phyloP scores from a whole-genome alignment of 1,140 invertebrate genomes.

The Charaxes varanes region DNA sequence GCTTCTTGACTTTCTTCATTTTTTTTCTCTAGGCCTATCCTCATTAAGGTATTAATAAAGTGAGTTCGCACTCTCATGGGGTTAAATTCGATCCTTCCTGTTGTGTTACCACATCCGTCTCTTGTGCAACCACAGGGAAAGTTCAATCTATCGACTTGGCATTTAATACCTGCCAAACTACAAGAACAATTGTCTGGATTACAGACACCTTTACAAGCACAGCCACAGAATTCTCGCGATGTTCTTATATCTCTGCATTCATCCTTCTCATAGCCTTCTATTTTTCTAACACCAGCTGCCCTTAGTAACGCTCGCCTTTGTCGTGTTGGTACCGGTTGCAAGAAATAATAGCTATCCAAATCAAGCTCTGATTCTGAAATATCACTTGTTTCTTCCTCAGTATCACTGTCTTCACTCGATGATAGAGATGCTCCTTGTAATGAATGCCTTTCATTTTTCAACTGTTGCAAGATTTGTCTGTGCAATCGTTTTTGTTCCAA shows the following conservation, averaged over 20 bases:
- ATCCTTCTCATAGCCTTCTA: slow-evolving; percentile 95
- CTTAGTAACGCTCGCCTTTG: slow-evolving; percentile 90
- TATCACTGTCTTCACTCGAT: slow-evolving; percentile 85
- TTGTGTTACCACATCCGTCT: slow-evolving; percentile 94
- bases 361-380: slow-evolving; percentile 89
- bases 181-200: slow-evolving; percentile 97
- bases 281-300: slow-evolving; percentile 93
- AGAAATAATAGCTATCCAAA: slow-evolving; percentile 94
- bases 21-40: slow-evolving; percentile 88
- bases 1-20: slow-evolving; percentile 64
- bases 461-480: slow-evolving; percentile 85
- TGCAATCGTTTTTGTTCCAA: slow-evolving; percentile 90
- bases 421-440: slow-evolving; percentile 70
- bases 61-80: slow-evolving; percentile 96
- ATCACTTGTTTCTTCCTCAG: slow-evolving; percentile 88
- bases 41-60: slow-evolving; percentile 97
- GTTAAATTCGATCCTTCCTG: slow-evolving; percentile 96
- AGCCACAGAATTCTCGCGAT: slow-evolving; percentile 96
- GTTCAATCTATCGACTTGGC: slow-evolving; percentile 95
- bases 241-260: slow-evolving; percentile 94
- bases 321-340: slow-evolving; percentile 93
- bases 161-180: slow-evolving; percentile 95
- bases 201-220: slow-evolving; percentile 94
- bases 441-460: slow-evolving; percentile 80
- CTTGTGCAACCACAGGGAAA: slow-evolving; percentile 97